These are phyloP conservation scores for Xiphophorus birchmanni DNA, from an alignment of 2,797 vertebrate genomes.

Conservation along the genomic window DNA sequence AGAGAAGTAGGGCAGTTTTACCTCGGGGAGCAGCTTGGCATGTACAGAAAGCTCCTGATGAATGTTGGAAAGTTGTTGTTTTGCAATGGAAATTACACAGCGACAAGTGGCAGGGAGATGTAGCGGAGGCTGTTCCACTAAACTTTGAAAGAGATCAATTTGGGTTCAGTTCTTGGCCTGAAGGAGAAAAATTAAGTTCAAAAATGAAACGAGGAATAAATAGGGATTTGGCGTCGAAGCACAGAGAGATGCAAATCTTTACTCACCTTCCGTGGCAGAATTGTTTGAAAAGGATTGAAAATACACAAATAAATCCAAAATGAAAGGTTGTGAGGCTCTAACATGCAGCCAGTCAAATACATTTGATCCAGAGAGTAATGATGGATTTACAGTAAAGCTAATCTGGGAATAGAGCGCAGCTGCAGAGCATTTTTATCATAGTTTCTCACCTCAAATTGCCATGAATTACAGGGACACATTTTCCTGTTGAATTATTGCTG, in stretches of 20 bases:
- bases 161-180: slow-evolving; percentile 13
- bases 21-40: slow-evolving; percentile 63
- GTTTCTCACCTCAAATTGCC: slow-evolving; percentile 45
- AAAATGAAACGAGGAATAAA: slow-evolving; percentile 45
- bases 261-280: slow-evolving; percentile 15
- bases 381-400: slow-evolving; percentile 27
- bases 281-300: background rate
- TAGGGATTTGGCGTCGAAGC: slow-evolving; percentile 36
- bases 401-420: slow-evolving; percentile 22
- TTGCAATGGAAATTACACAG: slow-evolving; percentile 52
- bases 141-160: slow-evolving; percentile 31
- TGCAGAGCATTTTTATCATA: slow-evolving; percentile 24
- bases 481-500: slow-evolving; percentile 60
- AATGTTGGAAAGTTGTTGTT: slow-evolving; percentile 61
- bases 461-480: slow-evolving; percentile 50
- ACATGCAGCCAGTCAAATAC: slow-evolving; percentile 20
- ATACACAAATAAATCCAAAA: slow-evolving; percentile 21
- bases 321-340: slow-evolving; percentile 21
- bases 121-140: slow-evolving; percentile 26
- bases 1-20: slow-evolving; percentile 73
- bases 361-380: slow-evolving; percentile 35
- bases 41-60: slow-evolving; percentile 54
- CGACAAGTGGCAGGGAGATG: slow-evolving; percentile 16
- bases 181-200: slow-evolving; percentile 25
- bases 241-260: slow-evolving; percentile 28